phyloP scores from a whole-genome alignment of 2,888 invertebrate genomes.

The Tetrapedia diversipes region DNA sequence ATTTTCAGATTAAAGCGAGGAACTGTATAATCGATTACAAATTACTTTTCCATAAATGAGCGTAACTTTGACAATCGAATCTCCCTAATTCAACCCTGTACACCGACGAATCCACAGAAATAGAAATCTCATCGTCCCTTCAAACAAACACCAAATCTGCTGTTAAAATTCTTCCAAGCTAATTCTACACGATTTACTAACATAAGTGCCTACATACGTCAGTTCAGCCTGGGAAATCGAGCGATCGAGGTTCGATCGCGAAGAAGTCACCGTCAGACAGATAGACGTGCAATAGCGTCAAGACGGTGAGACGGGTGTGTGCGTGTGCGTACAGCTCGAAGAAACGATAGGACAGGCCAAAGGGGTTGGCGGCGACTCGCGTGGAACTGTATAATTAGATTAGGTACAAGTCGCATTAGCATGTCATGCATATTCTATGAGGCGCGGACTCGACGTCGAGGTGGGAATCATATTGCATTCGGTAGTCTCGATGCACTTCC shows the following conservation, averaged over 20 bases:
- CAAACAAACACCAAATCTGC: too few relatives aligned
- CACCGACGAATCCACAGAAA: too few relatives aligned
- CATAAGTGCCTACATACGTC: too few relatives aligned
- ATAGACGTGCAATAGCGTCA: not conserved
- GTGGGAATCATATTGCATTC: constrained; percentile 72
- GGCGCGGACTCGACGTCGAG: constrained; percentile 60
- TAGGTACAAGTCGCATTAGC: constrained; percentile 79
- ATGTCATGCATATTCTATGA: constrained; percentile 81
- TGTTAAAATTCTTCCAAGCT: too few relatives aligned
- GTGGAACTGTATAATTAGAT: constrained; percentile 81
- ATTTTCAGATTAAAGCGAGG: too few relatives aligned
- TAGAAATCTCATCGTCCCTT: too few relatives aligned
- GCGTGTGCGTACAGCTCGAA: constrained; percentile 51
- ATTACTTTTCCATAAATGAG: too few relatives aligned
- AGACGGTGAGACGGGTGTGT: constrained; percentile 18
- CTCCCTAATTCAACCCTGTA: too few relatives aligned
- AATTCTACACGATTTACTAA: too few relatives aligned
- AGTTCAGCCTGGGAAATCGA: not conserved
- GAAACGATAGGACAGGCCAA: constrained; percentile 56
- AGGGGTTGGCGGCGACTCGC: constrained; percentile 67
- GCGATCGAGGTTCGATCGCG: not conserved
- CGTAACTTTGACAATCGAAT: too few relatives aligned
- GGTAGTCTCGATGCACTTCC: constrained; percentile 48
- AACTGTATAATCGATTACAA: too few relatives aligned
- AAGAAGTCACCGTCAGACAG: constrained; percentile 30